These are phyloP conservation scores for Caenorhabditis japonica DNA, from an alignment of 2,888 invertebrate species.

Conservation along the genomic window DNA sequence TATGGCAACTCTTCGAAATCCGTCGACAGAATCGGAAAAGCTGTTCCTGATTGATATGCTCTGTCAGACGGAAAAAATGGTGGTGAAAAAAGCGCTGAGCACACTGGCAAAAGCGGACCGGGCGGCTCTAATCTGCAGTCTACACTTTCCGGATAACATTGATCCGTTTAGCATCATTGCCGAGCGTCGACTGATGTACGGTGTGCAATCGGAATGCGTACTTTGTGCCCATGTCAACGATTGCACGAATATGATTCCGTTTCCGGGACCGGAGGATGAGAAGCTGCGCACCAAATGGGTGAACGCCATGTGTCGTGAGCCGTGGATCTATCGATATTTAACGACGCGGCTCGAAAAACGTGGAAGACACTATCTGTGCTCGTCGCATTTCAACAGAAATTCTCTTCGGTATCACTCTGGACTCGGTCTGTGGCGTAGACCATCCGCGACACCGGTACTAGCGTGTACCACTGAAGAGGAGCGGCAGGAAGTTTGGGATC, in stretches of 20 bases:
- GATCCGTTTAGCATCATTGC: constrained; percentile 56
- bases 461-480: constrained; percentile 47
- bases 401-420: constrained; percentile 43
- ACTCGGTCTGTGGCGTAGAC: constrained; percentile 37
- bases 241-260: constrained; percentile 55
- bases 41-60: constrained; percentile 38
- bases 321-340: constrained; percentile 51
- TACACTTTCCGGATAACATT: constrained; percentile 41
- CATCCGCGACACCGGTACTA: constrained; percentile 28
- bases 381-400: constrained; percentile 55
- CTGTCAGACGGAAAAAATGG: constrained; percentile 26
- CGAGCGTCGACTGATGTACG: constrained; percentile 51
- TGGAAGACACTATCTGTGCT: constrained; percentile 60
- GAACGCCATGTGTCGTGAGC: constrained; percentile 58
- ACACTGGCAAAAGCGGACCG: constrained; percentile 15
- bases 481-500: constrained; percentile 42
- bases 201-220: constrained; percentile 52
- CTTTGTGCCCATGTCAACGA: constrained; percentile 52
- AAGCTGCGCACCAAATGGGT: constrained; percentile 54
- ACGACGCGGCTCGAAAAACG: constrained; percentile 38
- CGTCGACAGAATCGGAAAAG: constrained; percentile 40
- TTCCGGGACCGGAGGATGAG: constrained; percentile 42
- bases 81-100: constrained; percentile 30
- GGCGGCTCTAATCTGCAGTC: constrained; percentile 34
- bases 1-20: constrained; percentile 40